These are phyloP conservation scores for Aplysia californica DNA, from an alignment of 1,140 invertebrate species.

Conservation along the genomic window DNA sequence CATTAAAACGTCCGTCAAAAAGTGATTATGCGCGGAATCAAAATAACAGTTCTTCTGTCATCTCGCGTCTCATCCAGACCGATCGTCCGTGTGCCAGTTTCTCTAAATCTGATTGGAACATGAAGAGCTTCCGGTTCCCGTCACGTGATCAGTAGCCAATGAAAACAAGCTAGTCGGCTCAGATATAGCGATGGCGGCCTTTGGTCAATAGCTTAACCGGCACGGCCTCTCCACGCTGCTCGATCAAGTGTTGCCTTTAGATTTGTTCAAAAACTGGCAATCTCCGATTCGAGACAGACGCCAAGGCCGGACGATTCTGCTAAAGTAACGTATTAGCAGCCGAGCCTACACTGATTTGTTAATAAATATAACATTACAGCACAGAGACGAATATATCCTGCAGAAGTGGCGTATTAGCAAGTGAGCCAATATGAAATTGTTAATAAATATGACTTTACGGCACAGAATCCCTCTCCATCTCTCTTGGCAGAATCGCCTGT, in stretches of 20 bases:
- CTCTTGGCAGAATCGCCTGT: too few species aligned
- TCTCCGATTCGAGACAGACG: conserved; percentile 25
- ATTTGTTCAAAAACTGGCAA: conserved; percentile 19
- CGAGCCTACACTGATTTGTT: too few species aligned
- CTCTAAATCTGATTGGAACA: conserved; percentile 26
- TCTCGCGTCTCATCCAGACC: background rate
- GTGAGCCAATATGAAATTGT: too few species aligned
- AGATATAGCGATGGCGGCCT: background rate
- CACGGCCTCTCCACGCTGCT: background rate
- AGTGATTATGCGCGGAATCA: conserved; percentile 20
- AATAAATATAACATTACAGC: too few species aligned
- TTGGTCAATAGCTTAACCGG: conserved; percentile 24
- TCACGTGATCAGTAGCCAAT: conserved; percentile 20
- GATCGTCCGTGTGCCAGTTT: background rate
- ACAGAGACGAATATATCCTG: too few species aligned
- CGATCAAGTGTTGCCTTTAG: conserved; percentile 21
- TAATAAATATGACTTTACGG: too few species aligned
- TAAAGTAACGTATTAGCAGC: too few species aligned
- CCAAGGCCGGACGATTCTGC: too few species aligned
- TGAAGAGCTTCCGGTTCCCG: conserved; percentile 16
- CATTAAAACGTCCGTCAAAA: background rate
- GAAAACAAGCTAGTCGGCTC: conserved; percentile 19
- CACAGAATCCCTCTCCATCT: too few species aligned
- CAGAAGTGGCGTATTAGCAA: too few species aligned
- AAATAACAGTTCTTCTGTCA: background rate